These are phyloP conservation scores for Tinea trinotella DNA, from an alignment of 2,888 invertebrate species.

Conservation along the genomic window DNA sequence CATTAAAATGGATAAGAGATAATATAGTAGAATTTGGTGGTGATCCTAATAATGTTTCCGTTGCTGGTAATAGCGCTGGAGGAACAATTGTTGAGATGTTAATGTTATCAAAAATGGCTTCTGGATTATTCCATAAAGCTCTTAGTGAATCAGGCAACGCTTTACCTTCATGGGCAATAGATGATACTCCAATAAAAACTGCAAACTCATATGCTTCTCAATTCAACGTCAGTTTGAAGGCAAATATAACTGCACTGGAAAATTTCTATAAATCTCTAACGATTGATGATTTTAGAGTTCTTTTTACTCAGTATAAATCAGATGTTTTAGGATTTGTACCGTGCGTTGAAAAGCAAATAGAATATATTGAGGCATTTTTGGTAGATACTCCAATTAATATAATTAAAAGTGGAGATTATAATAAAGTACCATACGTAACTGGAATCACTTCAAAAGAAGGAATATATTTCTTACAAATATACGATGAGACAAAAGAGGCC, in stretches of 20 bases:
- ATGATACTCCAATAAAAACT: not conserved
- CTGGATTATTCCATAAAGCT: slow-evolving; percentile 16
- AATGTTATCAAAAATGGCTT: slow-evolving; percentile 7
- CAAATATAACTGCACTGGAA: slow-evolving; percentile 7
- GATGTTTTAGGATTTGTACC: slow-evolving; percentile 5
- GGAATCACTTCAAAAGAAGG: slow-evolving; percentile 6
- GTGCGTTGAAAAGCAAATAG: slow-evolving; percentile 5
- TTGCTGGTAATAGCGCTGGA: slow-evolving; percentile 76
- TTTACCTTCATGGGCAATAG: slow-evolving; percentile 9
- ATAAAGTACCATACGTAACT: slow-evolving; percentile 2
- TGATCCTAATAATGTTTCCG: slow-evolving; percentile 71
- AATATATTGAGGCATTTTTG: not conserved
- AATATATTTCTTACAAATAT: slow-evolving; percentile 1
- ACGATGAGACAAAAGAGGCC: not conserved
- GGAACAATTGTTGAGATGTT: slow-evolving; percentile 35
- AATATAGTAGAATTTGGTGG: slow-evolving; percentile 76
- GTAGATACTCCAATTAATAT: slow-evolving; percentile 8
- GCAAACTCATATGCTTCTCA: slow-evolving; percentile 3
- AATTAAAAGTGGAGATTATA: slow-evolving; percentile 10
- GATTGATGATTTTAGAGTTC: not conserved
- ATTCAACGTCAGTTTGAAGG: not conserved
- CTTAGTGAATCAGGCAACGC: slow-evolving; percentile 14
- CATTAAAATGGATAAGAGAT: slow-evolving; percentile 69
- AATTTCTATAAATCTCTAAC: slow-evolving; percentile 5
- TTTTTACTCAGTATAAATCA: not conserved